Base-by-base conservation (phyloP, 2,113 vertebrate species). In the Paedocypris sp. region DNA sequence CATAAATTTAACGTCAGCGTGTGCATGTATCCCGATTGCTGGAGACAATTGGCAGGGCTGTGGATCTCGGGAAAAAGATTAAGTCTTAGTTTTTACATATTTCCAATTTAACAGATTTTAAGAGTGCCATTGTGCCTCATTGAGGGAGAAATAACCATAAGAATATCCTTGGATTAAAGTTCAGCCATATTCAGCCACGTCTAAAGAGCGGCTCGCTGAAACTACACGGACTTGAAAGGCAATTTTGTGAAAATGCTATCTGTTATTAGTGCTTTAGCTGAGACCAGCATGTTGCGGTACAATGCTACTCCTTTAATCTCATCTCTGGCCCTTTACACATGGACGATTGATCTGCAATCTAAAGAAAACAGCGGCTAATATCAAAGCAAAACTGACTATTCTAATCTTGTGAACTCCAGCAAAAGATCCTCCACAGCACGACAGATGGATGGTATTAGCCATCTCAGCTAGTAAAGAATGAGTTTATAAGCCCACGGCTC, bases 321-420 rank as follows among this genome's bases (percentile, higher is more conserved):
- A 70, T 57, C 50, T 67, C 67, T 66, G 64, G 62, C 18, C 52
- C 58, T 64, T 67, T 60, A 38, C 69, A 73, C 71, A 70, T 52
- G 23, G 67, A 74, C 59, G 66, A 73, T 71, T 74, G 68, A 80
- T 82, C 73, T 81, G 62, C 77, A 71, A 82, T 87, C 79, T 73
- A 67, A 73, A 60, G 61, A 77, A 72, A 83, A 81, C 80, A 78
- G 69, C 67, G 45, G 49, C 65, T 80, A 66, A 63, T 69, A 80
- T 80, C 75, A 77, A 77, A 80, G 67, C 72, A 73, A 78, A 71
- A 57, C 58, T 77, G 75, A 78, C 71, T 70, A 57, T 47, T 54
- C 73, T 83, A 82, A 85, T 83, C 79, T 81, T 74, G 74, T 83
- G 80, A 80, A 82, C 77, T 80, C 75, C 69, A 57, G 75, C 78